phyloP scores from a whole-genome alignment of 2,113 vertebrate species.

The Zootoca vivipara region DNA sequence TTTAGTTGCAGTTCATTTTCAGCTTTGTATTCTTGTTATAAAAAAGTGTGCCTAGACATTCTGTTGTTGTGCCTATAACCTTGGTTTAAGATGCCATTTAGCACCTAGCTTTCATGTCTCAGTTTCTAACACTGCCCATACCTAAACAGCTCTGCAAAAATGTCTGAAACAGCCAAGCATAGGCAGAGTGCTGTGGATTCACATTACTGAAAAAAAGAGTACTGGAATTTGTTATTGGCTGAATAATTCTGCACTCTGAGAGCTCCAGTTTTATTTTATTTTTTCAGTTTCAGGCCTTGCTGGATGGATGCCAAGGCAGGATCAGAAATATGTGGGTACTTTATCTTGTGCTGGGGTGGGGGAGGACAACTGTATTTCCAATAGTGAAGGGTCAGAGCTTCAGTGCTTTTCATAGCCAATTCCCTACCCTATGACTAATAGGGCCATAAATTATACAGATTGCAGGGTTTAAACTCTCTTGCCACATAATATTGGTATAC shows the following conservation, averaged over 20 bases:
- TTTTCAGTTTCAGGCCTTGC: background rate
- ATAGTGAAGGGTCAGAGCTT: background rate
- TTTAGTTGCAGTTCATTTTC: too few species aligned
- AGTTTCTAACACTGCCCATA: too few species aligned
- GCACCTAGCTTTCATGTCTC: too few species aligned
- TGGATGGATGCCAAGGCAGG: too few species aligned
- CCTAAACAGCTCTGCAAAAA: background rate
- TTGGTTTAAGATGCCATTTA: too few species aligned
- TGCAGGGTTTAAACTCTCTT: background rate
- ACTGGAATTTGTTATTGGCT: background rate
- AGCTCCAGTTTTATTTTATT: background rate
- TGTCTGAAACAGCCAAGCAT: too few species aligned
- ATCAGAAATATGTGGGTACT: background rate
- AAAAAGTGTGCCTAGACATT: too few species aligned
- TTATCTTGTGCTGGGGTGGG: background rate
- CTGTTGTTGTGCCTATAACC: too few species aligned
- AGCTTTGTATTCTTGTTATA: too few species aligned
- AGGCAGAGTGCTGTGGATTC: background rate
- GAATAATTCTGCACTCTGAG: background rate
- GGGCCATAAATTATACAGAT: background rate
- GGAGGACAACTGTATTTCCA: background rate
- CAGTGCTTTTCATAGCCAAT: background rate
- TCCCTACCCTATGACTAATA: background rate
- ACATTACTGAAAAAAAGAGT: background rate
- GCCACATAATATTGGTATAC: background rate